Base-by-base conservation (phyloP, 2,113 vertebrate species). In the Mormoops blainvillei region DNA sequence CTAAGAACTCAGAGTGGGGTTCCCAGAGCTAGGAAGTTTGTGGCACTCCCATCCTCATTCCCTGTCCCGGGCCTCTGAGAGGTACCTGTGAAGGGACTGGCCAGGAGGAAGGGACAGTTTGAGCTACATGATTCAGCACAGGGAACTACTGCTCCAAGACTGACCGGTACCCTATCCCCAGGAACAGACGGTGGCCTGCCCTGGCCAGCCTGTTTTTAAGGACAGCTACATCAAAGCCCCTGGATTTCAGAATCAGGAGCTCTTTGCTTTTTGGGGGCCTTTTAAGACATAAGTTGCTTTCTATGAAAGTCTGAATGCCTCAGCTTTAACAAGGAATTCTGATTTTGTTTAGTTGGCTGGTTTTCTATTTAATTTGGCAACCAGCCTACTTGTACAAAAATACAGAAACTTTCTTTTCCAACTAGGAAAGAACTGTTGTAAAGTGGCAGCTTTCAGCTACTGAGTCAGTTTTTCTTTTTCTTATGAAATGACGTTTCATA, bases 291-390 rank as follows among this genome's bases (percentile, higher is more conserved):
- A 73, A n/a, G 20, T 52, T 89, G 56, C 28, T 94, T 76, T 82
- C 74, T 78, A 36, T 48, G 36, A 78, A 96, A 94, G 70, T 89
- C 38, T 48, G 15, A 93, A 94, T 20, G 65, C 63, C 22, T 88
- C 15, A 28, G 12, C 85, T 87, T 92, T 54, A 87, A 73, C 36
- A 63, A 6, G 38, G 45, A 89, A 56, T 22, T 96, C 78, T 48
- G 70, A 92, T 54, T 95, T 84, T 83, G 76, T 74, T 83, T 94
- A 54, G 52, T 43, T 70, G 45, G 71, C 33, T 56, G 28, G 36
- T 38, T 86, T 81, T 82, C 70, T 95, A 65, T 67, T 95, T 71
- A 70, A 50, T 56, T 88, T 94, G 77, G 82, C 86, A 93, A 83
- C 2, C 7, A 54, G 56, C 36, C 48, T 36, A 33, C 54, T 80